These are phyloP conservation scores for Charadrius vociferus DNA, from an alignment of 2,113 vertebrate genomes.

Conservation along the genomic window DNA sequence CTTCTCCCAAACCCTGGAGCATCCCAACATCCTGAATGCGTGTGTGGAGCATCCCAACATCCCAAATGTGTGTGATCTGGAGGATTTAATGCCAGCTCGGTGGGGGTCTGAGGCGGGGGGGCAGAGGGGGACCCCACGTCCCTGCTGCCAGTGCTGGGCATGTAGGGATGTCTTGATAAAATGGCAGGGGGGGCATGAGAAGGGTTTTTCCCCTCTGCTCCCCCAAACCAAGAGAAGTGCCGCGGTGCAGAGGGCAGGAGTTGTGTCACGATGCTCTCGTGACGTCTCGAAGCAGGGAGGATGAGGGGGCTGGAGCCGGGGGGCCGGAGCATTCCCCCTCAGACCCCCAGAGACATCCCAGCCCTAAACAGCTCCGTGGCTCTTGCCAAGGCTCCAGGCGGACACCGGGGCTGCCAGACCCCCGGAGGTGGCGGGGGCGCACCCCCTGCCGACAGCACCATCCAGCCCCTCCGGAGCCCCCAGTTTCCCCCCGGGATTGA, in stretches of 20 bases:
- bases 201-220: neutral
- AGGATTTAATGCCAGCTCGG: neutral
- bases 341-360: neutral
- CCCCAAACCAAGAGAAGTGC: neutral
- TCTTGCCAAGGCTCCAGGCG: neutral
- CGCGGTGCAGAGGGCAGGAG: neutral
- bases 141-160: neutral
- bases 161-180: rapidly evolving
- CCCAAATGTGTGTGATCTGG: neutral
- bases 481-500: rapidly evolving
- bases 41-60: neutral
- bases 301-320: neutral
- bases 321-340: neutral
- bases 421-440: neutral
- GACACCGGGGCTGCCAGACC: neutral
- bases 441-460: neutral
- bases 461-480: neutral
- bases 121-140: neutral
- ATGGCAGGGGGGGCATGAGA: rapidly evolving
- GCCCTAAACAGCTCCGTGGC: neutral
- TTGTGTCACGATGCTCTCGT: rapidly evolving
- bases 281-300: neutral
- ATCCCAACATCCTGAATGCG: neutral
- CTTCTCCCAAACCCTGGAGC: neutral
- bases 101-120: rapidly evolving